Evolutionary conservation across 2,797 vertebrate genomes (phyloP).

Genomic region (Ciconia nigra): DNA sequence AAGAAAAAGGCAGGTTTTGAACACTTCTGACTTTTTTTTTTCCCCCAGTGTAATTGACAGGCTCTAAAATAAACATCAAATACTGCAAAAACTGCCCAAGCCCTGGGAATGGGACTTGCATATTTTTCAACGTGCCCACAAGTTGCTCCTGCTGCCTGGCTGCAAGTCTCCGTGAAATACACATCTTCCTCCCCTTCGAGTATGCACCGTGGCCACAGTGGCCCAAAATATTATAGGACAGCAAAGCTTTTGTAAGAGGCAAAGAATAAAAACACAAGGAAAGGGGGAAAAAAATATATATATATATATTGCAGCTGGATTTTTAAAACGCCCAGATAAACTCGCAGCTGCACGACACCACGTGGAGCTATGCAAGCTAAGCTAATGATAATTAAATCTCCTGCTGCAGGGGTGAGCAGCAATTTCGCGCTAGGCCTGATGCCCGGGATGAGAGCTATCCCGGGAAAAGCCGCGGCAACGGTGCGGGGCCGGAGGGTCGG

Average conservation of each 20-base stretch:
- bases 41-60: background rate
- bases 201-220: fast-evolving
- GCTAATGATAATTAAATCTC: constrained; percentile 51
- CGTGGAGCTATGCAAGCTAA: constrained; percentile 24
- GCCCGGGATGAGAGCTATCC: background rate
- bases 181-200: background rate
- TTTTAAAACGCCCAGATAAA: background rate
- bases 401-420: constrained; percentile 32
- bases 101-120: background rate
- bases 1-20: background rate
- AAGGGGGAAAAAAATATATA: fast-evolving
- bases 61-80: background rate
- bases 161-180: background rate
- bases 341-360: constrained; percentile 30
- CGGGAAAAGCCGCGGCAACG: background rate
- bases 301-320: background rate
- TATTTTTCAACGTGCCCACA: background rate
- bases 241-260: background rate
- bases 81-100: background rate
- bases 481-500: fast-evolving
- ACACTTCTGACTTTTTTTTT: background rate
- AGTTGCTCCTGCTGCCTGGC: background rate
- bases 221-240: background rate
- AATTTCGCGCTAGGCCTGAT: background rate
- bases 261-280: background rate